A percentile compares a stretch with the other conserved stretches of the same genome.
These are phyloP conservation scores for Samia ricini DNA, from an alignment of 1,140 invertebrate species.

Conservation along the genomic window DNA sequence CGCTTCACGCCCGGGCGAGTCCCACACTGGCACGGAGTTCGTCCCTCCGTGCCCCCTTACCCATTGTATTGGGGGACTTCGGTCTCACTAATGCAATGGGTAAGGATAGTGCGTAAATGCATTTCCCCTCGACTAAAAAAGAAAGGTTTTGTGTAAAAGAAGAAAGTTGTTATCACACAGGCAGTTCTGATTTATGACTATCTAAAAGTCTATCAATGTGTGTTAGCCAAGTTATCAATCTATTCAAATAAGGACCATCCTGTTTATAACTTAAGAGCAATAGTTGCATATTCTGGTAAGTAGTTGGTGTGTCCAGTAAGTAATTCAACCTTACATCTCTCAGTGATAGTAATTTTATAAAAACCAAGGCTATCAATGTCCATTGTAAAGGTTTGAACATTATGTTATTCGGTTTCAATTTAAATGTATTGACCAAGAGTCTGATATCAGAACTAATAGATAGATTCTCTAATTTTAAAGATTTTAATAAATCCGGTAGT, in stretches of 20 bases:
- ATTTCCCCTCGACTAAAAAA: too few relatives aligned
- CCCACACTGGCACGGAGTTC: too few relatives aligned
- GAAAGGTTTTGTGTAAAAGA: neutral
- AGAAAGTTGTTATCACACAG: neutral
- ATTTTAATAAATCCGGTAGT: slow-evolving; percentile 62
- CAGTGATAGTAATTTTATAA: slow-evolving; percentile 76
- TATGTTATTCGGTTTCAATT: slow-evolving; percentile 79
- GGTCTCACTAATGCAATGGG: too few relatives aligned
- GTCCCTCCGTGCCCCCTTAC: too few relatives aligned
- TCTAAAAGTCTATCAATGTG: slow-evolving; percentile 72
- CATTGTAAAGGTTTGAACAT: slow-evolving; percentile 79
- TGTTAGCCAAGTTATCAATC: slow-evolving; percentile 72
- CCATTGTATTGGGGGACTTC: too few relatives aligned
- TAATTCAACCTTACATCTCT: slow-evolving; percentile 56
- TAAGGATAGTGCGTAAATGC: too few relatives aligned
- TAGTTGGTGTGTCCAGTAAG: slow-evolving; percentile 54
- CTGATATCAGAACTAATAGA: slow-evolving; percentile 69
- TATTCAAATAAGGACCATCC: slow-evolving; percentile 75
- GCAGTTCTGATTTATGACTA: slow-evolving; percentile 10
- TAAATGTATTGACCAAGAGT: slow-evolving; percentile 78
- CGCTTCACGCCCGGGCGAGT: too few relatives aligned
- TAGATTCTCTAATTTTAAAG: slow-evolving; percentile 53
- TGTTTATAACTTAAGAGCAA: slow-evolving; percentile 75
- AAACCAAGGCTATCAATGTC: slow-evolving; percentile 76
- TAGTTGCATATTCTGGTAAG: slow-evolving; percentile 69